Conservation (phyloP, 2,797 vertebrate genomes). For the Spinibarbus caldwelli region DNA sequence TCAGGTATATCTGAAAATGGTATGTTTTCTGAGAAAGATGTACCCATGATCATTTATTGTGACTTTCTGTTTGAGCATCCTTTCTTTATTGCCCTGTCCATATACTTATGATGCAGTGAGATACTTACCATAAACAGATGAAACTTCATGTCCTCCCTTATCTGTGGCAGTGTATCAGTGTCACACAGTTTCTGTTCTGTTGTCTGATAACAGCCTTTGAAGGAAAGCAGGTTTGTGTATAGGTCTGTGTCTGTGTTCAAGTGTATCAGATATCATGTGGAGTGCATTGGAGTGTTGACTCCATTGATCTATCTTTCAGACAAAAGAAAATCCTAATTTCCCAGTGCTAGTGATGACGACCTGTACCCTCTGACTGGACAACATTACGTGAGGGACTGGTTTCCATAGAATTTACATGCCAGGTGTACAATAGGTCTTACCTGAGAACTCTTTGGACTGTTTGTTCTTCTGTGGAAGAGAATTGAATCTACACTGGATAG, state of each 20-base stretch:
- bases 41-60: neutral
- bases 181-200: conserved; percentile 50
- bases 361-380: conserved; percentile 45
- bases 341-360: conserved; percentile 43
- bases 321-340: conserved; percentile 54
- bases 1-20: neutral
- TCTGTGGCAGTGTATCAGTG: conserved; percentile 35
- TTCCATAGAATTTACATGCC: conserved; percentile 30
- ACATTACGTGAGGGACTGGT: conserved; percentile 22
- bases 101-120: neutral
- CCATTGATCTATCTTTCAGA: conserved; percentile 52
- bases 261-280: conserved; percentile 55
- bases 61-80: conserved; percentile 12
- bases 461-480: conserved; percentile 19
- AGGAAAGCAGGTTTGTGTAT: conserved; percentile 49
- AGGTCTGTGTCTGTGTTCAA: conserved; percentile 44
- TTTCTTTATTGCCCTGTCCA: conserved; percentile 5
- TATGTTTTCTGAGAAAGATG: neutral
- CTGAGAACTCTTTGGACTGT: conserved; percentile 32
- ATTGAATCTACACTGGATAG: neutral
- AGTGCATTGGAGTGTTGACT: conserved; percentile 57
- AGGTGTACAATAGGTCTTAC: conserved; percentile 44
- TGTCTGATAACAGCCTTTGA: conserved; percentile 56
- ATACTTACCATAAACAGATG: conserved; percentile 27
- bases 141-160: neutral